A percentile compares a stretch with the other conserved stretches of the same genome.
These are phyloP conservation scores for Carassius gibelio DNA, from an alignment of 2,113 vertebrate genomes.

Conservation along the genomic window DNA sequence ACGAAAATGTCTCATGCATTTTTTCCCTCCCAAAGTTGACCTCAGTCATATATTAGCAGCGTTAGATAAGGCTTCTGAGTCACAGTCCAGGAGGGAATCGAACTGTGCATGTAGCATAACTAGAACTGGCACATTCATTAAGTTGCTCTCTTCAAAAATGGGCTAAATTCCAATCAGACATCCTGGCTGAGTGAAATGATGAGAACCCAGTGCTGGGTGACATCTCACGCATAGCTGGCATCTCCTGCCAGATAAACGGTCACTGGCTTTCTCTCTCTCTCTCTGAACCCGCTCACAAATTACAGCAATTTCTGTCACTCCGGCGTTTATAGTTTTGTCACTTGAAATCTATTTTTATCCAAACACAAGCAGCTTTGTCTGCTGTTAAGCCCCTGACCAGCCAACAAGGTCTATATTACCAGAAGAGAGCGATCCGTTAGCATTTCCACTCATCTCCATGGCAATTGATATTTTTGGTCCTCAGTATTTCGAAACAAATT, in stretches of 20 bases:
- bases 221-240: conserved; percentile 55
- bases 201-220: conserved; percentile 45
- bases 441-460: background rate
- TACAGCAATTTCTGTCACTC: conserved; percentile 55
- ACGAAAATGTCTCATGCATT: background rate
- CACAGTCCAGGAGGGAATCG: conserved; percentile 23
- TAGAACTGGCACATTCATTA: conserved; percentile 60
- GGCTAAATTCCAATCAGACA: conserved; percentile 56
- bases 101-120: conserved; percentile 41
- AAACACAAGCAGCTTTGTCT: conserved; percentile 38
- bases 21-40: conserved; percentile 26
- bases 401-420: background rate
- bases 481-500: too few species aligned
- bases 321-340: conserved; percentile 44
- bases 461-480: background rate
- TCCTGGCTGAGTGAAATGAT: conserved; percentile 46
- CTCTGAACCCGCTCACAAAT: conserved; percentile 32
- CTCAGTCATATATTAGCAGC: conserved; percentile 10
- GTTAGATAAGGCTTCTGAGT: conserved; percentile 31
- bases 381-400: conserved; percentile 22
- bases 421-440: background rate
- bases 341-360: conserved; percentile 44
- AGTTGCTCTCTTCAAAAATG: conserved; percentile 51
- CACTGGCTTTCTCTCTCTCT: conserved; percentile 30
- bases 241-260: conserved; percentile 46